Base-by-base conservation (phyloP, 2,888 invertebrate genomes). In the Sabellastarte sp. region DNA sequence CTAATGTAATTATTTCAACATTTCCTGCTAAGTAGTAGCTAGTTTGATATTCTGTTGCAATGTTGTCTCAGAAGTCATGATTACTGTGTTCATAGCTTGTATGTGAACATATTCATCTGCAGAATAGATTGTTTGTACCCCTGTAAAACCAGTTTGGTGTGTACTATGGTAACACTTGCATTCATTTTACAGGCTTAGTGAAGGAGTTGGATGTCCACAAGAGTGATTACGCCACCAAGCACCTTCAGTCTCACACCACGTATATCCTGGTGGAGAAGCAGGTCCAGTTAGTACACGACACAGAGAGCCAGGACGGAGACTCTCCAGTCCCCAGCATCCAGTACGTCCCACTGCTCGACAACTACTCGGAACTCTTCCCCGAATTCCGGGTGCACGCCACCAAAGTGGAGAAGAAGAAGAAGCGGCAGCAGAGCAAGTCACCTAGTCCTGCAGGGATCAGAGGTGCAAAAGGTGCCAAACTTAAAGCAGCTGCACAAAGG, bases 241-340 rank as follows among this genome's bases (percentile, higher is more conserved):
- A 74, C 68, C 73, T 82, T 51, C 65, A 65, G n/a, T 77, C 79
- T n/a, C 79, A 81, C 63, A 69, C 69, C 66, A 81, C 81, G 26
- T 82, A 82, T 69, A 76, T 82, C 59, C 74, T 81, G 29, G 79
- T 81, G 28, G 75, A 78, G 68, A 82, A 81, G 65, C 78, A 80
- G 68, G 62, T 73, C 71, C 55, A 64, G n/a, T 20, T 41, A 20
- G 10, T 20, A 10, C 10, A 41, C 41, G 41, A 41, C 10, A 20
- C 10, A 20, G 41, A 41, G 10, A 41, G 41, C 20, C 41, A 53
- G 3, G 52, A 60, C 51, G 52, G 32, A 1, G 68, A 73, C 15
- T 64, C 68, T 24, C 70, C 76, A 5, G 62, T 65, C 20, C 64
- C 64, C 15, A 74, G 74, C 59, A 78, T 73, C 67, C 71, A 71